Conservation (phyloP, 2,888 invertebrate species). For the Erebia palarica region DNA sequence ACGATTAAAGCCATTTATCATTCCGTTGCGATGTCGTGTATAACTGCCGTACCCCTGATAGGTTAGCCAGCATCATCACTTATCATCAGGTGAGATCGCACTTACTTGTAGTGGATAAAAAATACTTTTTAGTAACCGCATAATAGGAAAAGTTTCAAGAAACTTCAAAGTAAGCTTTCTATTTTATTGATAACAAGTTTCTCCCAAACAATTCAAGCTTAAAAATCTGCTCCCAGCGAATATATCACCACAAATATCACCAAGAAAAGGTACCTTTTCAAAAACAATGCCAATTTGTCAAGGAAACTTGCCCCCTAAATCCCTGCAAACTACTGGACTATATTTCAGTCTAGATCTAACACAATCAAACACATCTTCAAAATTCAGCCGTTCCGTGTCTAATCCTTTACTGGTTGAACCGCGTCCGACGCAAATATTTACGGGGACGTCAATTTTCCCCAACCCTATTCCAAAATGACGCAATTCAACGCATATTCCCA, state of each 20-base stretch:
- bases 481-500: slow-evolving; percentile 39
- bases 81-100: too few species aligned
- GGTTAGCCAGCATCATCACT: too few species aligned
- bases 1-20: too few species aligned
- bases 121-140: not conserved
- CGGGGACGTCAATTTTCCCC: slow-evolving; percentile 74
- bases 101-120: too few species aligned
- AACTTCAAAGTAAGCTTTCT: not conserved
- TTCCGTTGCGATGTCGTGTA: too few species aligned
- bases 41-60: too few species aligned
- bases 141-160: not conserved
- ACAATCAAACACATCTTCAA: slow-evolving; percentile 44
- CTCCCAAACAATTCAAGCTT: not conserved
- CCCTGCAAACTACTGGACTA: slow-evolving; percentile 7
- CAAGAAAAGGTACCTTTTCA: not conserved
- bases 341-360: slow-evolving; percentile 19
- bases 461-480: slow-evolving; percentile 46
- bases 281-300: slow-evolving; percentile 17
- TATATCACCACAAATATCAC: not conserved
- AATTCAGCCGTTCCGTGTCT: slow-evolving; percentile 62
- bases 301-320: slow-evolving; percentile 6
- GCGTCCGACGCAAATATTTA: slow-evolving; percentile 76
- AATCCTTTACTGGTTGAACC: slow-evolving; percentile 70
- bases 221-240: not conserved
- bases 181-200: not conserved